These are phyloP conservation scores for Pteria penguin DNA, from an alignment of 2,888 invertebrate genomes.

Conservation along the genomic window DNA sequence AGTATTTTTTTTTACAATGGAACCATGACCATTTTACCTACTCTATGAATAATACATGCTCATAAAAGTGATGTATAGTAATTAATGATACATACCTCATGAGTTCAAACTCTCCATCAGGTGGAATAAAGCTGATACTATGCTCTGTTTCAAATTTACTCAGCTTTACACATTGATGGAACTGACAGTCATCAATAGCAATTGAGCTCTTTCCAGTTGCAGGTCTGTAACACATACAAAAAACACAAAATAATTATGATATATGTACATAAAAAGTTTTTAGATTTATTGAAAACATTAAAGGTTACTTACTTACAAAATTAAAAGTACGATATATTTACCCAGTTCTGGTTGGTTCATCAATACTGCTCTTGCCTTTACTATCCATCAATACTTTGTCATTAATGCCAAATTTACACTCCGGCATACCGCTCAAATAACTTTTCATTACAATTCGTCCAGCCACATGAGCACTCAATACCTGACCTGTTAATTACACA, in stretches of 20 bases:
- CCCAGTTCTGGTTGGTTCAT: constrained; percentile 71
- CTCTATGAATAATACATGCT: too few species aligned
- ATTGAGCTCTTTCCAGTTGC: constrained; percentile 90
- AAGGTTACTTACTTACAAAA: too few species aligned
- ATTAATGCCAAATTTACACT: constrained; percentile 99
- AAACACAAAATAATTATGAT: background rate
- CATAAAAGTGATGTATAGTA: too few species aligned
- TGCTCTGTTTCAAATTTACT: constrained; percentile 99
- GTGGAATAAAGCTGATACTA: constrained; percentile 99
- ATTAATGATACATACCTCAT: constrained; percentile 88
- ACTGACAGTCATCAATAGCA: constrained; percentile 99
- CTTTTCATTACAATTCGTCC: constrained; percentile 99
- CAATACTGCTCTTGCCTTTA: constrained; percentile 81
- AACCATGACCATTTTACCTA: too few species aligned
- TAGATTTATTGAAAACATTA: background rate
- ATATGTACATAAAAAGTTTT: background rate
- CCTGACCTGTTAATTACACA: constrained; percentile 87
- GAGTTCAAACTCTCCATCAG: constrained; percentile 99
- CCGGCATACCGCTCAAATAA: constrained; percentile 99
- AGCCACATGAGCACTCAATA: constrained; percentile 98
- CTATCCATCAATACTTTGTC: constrained; percentile 99
- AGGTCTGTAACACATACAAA: constrained; percentile 39
- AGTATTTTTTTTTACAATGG: too few species aligned
- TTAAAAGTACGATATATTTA: constrained; percentile 24
- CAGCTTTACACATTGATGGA: constrained; percentile 99